Evolutionary conservation across 1,140 invertebrate species (phyloP), one percentile per base, ranked within the genome.

Genomic region (Papilio aristodemus): DNA sequence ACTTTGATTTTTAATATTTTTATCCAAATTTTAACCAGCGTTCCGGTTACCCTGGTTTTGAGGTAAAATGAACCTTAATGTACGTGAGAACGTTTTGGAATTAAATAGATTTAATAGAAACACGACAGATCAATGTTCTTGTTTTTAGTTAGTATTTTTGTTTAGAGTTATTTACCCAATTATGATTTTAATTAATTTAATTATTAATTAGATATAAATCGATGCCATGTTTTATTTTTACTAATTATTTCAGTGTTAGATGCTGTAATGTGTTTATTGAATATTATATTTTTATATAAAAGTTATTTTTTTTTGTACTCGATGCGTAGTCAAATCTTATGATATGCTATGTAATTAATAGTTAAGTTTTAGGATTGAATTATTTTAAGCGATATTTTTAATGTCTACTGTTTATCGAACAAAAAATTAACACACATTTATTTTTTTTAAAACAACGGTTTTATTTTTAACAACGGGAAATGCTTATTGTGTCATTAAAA

Each of bases 401-500:
- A 79, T 82, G 50, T 67, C 84, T 81, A 84, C 68, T 81, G 72
- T 80, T 76, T 81, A 81, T 79, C 74, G 83, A 85, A 87, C 83
- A 82, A 89, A 88, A 76, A 71, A 73, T 72, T 89, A 87, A 85
- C 83, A 79, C 80, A 37, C 59, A 38, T 79, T 84, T 87, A 85
- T 87, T 86, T 83, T 83, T 81, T 78, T 79, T 86, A 75, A 71
- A 38, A 41, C 36, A 60, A 73, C 54, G 70, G 46, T 70, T 70
- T 81, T 78, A 81, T 75, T 84, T 86, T 83, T 89, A 91, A 91
- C 89, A 87, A 88, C 87, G 87, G 82, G 83, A 89, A 90, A 90
- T 91, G 87, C 87, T 91, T 91, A 86, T 79, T 88, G 89, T 91
- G 89, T 91, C 89, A 90, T 91, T 91, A 78, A 84, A 88, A 80